These are phyloP conservation scores for Odontamblyopus lacepedii DNA, from an alignment of 2,797 vertebrate genomes.

Conservation along the genomic window DNA sequence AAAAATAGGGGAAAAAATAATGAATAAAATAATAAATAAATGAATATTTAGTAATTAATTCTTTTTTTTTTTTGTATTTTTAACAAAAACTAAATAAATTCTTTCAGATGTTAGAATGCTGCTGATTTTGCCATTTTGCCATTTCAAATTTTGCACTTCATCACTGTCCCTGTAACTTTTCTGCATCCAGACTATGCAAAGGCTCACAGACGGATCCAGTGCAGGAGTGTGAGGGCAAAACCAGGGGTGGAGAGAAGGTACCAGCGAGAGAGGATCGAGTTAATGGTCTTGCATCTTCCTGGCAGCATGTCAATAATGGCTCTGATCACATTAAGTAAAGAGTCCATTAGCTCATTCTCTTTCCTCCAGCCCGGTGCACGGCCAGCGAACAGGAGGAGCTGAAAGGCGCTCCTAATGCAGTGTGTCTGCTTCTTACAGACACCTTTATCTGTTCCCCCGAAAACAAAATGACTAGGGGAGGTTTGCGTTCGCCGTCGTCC, in stretches of 20 bases:
- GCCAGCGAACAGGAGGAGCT: slow-evolving; percentile 76
- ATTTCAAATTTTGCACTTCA: slow-evolving; percentile 1
- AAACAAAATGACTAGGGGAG: slow-evolving; percentile 50
- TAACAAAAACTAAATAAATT: not conserved
- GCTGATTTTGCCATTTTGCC: slow-evolving; percentile 29
- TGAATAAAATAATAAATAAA: not conserved
- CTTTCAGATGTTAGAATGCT: not conserved
- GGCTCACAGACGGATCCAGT: slow-evolving; percentile 43
- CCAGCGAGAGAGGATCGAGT: slow-evolving; percentile 84
- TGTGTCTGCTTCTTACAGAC: slow-evolving; percentile 63
- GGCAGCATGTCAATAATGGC: slow-evolving; percentile 99
- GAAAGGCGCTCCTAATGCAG: slow-evolving; percentile 72
- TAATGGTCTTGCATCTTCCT: slow-evolving; percentile 98
- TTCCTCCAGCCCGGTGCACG: slow-evolving; percentile 76
- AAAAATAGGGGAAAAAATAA: no score
- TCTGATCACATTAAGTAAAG: slow-evolving; percentile 99
- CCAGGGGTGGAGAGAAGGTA: slow-evolving; percentile 81
- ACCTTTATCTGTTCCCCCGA: slow-evolving; percentile 58
- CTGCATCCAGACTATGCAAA: slow-evolving; percentile 42
- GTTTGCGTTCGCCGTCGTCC: slow-evolving; percentile 41
- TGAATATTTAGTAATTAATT: not conserved
- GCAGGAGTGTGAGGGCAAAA: slow-evolving; percentile 56
- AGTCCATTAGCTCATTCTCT: slow-evolving; percentile 97
- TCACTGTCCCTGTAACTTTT: slow-evolving; percentile 55
- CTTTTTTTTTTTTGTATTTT: not conserved